Percentiles rank a stretch among this genome's conserved stretches.
These are phyloP conservation scores for Dilophus febrilis DNA, from an alignment of 2,888 invertebrate species.

Conservation along the genomic window DNA sequence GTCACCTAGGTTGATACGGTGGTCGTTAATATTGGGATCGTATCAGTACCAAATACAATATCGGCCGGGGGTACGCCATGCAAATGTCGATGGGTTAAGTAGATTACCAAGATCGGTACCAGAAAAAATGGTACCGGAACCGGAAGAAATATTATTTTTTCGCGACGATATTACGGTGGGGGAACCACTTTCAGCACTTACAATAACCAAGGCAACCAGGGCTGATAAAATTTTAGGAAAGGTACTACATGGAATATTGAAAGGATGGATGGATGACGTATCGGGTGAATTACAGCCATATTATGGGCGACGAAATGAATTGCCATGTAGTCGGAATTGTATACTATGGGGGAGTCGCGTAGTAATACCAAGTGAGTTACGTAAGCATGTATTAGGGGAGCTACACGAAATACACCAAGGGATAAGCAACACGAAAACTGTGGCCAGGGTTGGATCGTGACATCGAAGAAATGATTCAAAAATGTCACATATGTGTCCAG, in stretches of 20 bases:
- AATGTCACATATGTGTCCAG: conserved; percentile 8
- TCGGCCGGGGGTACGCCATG: conserved; percentile 8
- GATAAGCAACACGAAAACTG: conserved; percentile 12
- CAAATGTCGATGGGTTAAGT: conserved; percentile 12
- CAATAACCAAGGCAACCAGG: too few relatives aligned
- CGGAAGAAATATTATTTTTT: too few relatives aligned
- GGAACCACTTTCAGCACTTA: too few relatives aligned
- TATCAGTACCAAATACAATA: conserved; percentile 12
- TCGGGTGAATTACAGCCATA: too few relatives aligned
- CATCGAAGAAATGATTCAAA: conserved; percentile 11
- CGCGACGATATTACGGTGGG: too few relatives aligned
- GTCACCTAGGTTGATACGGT: conserved; percentile 15
- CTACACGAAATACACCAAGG: conserved; percentile 12
- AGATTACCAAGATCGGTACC: conserved; percentile 7
- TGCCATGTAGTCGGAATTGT: too few relatives aligned
- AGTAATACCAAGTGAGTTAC: conserved; percentile 9
- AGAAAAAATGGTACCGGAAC: conserved; percentile 8
- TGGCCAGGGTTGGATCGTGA: conserved; percentile 14
- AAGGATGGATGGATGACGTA: too few relatives aligned
- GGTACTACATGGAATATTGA: too few relatives aligned
- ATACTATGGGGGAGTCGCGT: too few relatives aligned
- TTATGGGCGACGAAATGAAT: too few relatives aligned
- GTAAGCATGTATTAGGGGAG: conserved; percentile 8
- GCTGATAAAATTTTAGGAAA: too few relatives aligned
- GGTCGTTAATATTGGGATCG: conserved; percentile 11